Percentiles rank a stretch among this genome's conserved stretches.
Evolutionary conservation across 2,888 invertebrate species (phyloP).

Genomic region (Amphiduros pacificus): DNA sequence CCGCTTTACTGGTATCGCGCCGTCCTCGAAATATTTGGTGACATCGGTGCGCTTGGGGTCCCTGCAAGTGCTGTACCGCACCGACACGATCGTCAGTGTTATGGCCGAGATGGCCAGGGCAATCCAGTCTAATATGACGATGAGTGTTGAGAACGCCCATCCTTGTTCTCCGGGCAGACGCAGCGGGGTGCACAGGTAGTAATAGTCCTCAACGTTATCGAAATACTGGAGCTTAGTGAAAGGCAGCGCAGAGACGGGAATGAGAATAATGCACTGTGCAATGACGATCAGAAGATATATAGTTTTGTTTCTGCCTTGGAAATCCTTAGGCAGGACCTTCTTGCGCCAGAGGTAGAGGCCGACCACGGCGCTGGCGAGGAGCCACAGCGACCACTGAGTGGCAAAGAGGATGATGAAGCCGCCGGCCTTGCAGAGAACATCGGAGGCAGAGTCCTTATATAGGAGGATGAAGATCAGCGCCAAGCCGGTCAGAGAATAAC

Average conservation of each 20-base stretch:
- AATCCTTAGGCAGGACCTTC: constrained; percentile 6
- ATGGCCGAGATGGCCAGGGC: constrained; percentile 1
- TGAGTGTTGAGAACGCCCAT: constrained; percentile 12
- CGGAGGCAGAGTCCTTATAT: constrained; percentile 4
- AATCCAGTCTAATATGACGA: constrained; percentile 10
- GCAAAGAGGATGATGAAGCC: constrained; percentile 16
- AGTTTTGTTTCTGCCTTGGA: constrained; percentile 1
- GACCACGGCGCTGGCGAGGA: constrained; percentile 5
- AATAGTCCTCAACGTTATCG: constrained; percentile 2
- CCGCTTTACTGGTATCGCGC: not conserved
- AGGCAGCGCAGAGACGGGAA: constrained; percentile 12
- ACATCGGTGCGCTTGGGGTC: constrained; percentile 1
- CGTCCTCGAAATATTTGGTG: not conserved
- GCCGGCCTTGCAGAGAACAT: constrained; percentile 9
- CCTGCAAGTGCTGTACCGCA: constrained; percentile 10
- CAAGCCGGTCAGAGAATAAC: constrained; percentile 7
- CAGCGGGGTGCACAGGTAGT: constrained; percentile 14
- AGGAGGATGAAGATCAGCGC: constrained; percentile 9
- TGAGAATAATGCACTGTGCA: constrained; percentile 5
- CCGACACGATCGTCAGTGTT: not conserved
- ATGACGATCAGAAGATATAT: constrained; percentile 6
- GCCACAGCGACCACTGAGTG: constrained; percentile 10
- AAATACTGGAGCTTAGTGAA: constrained; percentile 13
- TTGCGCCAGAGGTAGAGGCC: constrained; percentile 7
- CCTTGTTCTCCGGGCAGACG: constrained; percentile 14